phyloP scores from a whole-genome alignment of 2,113 vertebrate species.

The Antechinus flavipes region DNA sequence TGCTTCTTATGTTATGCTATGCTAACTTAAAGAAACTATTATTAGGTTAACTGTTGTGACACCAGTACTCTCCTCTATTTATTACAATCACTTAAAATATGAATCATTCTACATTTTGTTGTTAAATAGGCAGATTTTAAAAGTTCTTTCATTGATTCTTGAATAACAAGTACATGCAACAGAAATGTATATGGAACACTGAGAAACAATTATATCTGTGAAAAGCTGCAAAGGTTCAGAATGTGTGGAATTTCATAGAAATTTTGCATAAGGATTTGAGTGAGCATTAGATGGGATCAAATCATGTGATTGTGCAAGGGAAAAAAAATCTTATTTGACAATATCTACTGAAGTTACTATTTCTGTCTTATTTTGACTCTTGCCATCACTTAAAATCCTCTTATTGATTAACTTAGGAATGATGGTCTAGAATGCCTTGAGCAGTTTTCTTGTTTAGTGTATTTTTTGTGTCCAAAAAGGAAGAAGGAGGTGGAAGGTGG shows the following conservation, averaged over 20 bases:
- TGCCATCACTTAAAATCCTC: slow-evolving; percentile 22
- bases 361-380: slow-evolving; percentile 31
- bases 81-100: slow-evolving; percentile 1
- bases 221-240: neutral
- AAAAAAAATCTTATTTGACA: slow-evolving; percentile 1
- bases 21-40: neutral
- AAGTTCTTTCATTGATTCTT: neutral
- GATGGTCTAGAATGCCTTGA: slow-evolving; percentile 26
- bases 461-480: slow-evolving; percentile 32
- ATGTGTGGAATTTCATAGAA: slow-evolving; percentile 7
- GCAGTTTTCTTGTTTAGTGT: neutral
- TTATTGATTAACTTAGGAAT: neutral
- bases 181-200: slow-evolving; percentile 32
- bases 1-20: neutral
- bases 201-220: slow-evolving; percentile 19
- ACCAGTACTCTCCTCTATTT: slow-evolving; percentile 2
- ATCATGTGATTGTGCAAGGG: slow-evolving; percentile 31
- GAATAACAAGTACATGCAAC: neutral
- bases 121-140: slow-evolving; percentile 3
- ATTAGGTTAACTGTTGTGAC: slow-evolving; percentile 5
- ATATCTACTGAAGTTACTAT: slow-evolving; percentile 19
- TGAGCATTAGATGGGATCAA: slow-evolving; percentile 10
- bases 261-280: slow-evolving; percentile 22
- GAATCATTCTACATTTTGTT: neutral
- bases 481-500: neutral